These are phyloP conservation scores for Agapornis canus DNA, from an alignment of 2,797 vertebrate genomes.

Conservation along the genomic window DNA sequence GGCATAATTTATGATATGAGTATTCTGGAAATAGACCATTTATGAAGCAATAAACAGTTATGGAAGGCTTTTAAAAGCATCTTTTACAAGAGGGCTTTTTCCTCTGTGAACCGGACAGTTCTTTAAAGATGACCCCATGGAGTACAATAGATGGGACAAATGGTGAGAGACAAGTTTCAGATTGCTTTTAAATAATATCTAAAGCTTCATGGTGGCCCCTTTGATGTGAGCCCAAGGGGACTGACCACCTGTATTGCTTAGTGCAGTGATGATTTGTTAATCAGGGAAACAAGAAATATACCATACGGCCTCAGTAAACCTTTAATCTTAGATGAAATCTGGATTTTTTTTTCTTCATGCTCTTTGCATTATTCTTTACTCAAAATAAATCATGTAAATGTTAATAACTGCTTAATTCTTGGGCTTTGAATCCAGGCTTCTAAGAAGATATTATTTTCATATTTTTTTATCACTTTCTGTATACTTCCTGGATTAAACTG, in stretches of 20 bases:
- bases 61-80: neutral
- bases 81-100: neutral
- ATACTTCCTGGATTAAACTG: neutral
- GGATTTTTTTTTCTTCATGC: neutral
- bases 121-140: slow-evolving; percentile 49
- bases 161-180: slow-evolving; percentile 59
- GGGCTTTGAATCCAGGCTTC: neutral
- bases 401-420: neutral
- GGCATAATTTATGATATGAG: neutral
- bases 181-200: neutral
- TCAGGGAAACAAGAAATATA: slow-evolving; percentile 56
- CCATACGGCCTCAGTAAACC: slow-evolving; percentile 28
- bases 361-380: neutral
- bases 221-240: slow-evolving; percentile 67
- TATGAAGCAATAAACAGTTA: neutral
- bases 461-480: neutral
- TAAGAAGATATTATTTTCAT: neutral
- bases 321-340: neutral
- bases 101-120: neutral
- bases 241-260: slow-evolving; percentile 52
- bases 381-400: neutral
- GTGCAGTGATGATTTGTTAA: slow-evolving; percentile 50
- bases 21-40: neutral
- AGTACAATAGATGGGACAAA: neutral
- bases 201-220: slow-evolving; percentile 64